Evolutionary conservation across 2,113 vertebrate species (phyloP).

Genomic region (Thalassarche chlororhynchos): DNA sequence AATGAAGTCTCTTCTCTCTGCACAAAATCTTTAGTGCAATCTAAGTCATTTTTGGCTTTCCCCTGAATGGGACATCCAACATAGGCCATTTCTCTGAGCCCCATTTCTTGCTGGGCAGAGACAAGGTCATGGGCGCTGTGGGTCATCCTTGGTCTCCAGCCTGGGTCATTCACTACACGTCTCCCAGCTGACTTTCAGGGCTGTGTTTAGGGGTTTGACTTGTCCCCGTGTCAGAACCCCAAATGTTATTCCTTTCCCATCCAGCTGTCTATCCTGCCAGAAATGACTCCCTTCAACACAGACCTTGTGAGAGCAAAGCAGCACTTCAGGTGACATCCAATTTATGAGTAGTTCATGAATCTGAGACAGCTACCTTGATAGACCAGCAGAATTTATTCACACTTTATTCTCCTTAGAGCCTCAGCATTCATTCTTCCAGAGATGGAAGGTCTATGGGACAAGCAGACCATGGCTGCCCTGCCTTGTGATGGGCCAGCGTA

Average conservation of each 20-base stretch:
- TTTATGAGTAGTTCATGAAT: background rate
- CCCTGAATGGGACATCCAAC: rapidly evolving
- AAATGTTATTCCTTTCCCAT: background rate
- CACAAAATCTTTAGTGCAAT: background rate
- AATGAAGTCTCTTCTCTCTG: background rate
- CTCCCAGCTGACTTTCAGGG: background rate
- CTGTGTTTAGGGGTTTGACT: background rate
- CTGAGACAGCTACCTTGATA: background rate
- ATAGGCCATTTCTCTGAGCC: background rate
- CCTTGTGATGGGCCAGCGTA: background rate
- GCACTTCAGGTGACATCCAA: background rate
- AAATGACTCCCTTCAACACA: background rate
- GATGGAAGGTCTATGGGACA: background rate
- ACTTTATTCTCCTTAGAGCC: background rate
- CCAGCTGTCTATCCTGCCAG: background rate
- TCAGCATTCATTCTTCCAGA: background rate
- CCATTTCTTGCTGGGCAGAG: background rate
- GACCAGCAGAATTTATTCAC: background rate
- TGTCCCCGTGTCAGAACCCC: background rate
- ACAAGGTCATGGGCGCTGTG: background rate
- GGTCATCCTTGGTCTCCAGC: background rate
- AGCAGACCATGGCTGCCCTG: background rate
- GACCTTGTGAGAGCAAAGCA: background rate
- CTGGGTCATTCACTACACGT: background rate
- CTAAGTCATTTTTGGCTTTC: background rate